These are phyloP conservation scores for Eristalis arbustorum DNA, from an alignment of 2,888 invertebrate genomes.

Conservation along the genomic window DNA sequence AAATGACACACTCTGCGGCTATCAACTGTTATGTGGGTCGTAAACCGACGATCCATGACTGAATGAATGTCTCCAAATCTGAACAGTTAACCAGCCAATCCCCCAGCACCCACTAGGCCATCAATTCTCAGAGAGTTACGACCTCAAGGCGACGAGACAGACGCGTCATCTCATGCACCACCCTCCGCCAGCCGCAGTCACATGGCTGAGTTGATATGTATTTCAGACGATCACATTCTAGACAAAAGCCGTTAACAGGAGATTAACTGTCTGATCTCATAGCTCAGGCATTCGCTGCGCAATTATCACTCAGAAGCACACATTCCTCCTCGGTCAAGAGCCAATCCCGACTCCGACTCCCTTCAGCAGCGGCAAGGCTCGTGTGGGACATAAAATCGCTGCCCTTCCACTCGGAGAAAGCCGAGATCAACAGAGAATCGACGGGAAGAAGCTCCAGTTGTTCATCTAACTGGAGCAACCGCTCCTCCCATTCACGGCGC, in stretches of 20 bases:
- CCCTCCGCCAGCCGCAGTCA: not conserved
- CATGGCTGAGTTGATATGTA: not conserved
- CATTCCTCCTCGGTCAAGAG: not conserved
- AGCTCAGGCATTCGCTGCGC: not conserved
- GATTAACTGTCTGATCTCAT: not conserved
- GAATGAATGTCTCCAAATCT: too few species aligned
- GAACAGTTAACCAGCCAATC: too few species aligned
- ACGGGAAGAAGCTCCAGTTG: not conserved
- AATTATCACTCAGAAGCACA: not conserved
- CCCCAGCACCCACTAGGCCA: too few species aligned
- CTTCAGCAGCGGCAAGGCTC: not conserved
- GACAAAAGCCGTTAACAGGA: not conserved
- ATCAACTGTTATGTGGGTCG: too few species aligned
- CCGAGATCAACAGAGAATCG: not conserved
- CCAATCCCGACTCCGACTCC: not conserved
- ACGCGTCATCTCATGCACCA: too few species aligned
- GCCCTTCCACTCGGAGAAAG: not conserved
- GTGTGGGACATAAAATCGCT: not conserved
- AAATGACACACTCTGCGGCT: too few species aligned
- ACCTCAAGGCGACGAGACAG: too few species aligned
- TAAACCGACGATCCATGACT: too few species aligned
- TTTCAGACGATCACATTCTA: not conserved
- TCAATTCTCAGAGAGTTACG: too few species aligned
- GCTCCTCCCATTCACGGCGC: not conserved
- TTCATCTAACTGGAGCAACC: not conserved